These are phyloP conservation scores for Calcarius ornatus DNA, from an alignment of 2,113 vertebrate genomes.

Conservation along the genomic window DNA sequence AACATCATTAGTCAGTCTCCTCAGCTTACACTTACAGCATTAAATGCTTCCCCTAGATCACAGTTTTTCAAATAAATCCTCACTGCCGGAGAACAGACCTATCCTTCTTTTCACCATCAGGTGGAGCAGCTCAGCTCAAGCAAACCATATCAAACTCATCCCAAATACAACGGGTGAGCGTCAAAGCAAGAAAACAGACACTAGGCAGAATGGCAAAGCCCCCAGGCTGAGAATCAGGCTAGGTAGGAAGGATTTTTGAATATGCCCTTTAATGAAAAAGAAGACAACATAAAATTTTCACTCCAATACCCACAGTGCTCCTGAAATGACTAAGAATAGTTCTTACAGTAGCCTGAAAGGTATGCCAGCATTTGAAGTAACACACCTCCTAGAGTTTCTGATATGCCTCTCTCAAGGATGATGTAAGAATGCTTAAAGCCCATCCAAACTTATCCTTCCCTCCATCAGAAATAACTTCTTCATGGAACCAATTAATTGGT, in stretches of 20 bases:
- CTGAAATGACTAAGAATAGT: neutral
- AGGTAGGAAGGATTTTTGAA: neutral
- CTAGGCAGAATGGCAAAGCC: neutral
- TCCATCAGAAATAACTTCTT: neutral
- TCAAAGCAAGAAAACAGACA: neutral
- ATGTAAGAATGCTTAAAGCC: neutral
- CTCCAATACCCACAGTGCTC: neutral
- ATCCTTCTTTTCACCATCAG: neutral
- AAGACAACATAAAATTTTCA: neutral
- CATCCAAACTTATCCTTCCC: neutral
- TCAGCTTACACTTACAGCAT: neutral
- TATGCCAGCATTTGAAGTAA: neutral
- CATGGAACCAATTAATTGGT: neutral
- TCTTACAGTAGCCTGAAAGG: neutral
- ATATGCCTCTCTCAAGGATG: neutral
- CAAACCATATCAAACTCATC: neutral
- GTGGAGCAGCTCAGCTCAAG: neutral
- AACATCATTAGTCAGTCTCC: neutral
- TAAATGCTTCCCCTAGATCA: neutral
- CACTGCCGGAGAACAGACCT: neutral
- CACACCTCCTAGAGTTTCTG: neutral
- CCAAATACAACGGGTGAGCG: neutral
- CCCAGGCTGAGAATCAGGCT: neutral
- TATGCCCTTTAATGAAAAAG: neutral
- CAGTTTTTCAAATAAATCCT: neutral